Conservation (phyloP, 2,888 invertebrate genomes). For the Nomada ferruginata region DNA sequence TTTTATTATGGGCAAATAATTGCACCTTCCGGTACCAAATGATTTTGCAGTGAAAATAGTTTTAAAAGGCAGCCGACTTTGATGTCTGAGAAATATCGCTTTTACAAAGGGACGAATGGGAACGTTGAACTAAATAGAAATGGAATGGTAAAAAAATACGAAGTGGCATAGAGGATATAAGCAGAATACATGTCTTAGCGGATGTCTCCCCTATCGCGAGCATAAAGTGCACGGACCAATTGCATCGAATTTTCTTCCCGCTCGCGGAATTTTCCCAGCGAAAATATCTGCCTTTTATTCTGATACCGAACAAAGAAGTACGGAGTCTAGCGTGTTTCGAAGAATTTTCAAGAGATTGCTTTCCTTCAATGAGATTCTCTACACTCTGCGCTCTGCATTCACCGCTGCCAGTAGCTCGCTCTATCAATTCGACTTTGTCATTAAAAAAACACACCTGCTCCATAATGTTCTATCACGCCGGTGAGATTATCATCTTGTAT, state of each 20-base stretch:
- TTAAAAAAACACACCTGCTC: neutral
- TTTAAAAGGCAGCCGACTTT: too few species aligned
- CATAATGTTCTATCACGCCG: neutral
- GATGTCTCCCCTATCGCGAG: neutral
- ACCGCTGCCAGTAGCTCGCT: too few species aligned
- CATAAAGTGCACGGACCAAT: neutral
- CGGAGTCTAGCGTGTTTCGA: neutral
- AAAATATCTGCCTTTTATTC: slow-evolving; percentile 3
- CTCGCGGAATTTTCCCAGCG: neutral
- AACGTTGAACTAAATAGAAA: too few species aligned
- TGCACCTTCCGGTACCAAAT: neutral
- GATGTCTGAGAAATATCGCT: too few species aligned
- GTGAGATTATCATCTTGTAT: too few species aligned
- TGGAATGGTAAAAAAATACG: neutral
- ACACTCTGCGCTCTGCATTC: too few species aligned
- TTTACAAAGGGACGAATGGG: too few species aligned
- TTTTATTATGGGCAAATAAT: neutral
- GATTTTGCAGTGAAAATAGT: neutral
- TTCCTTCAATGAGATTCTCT: neutral
- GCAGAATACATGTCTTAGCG: neutral
- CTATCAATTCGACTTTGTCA: neutral
- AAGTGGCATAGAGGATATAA: neutral
- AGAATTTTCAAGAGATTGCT: slow-evolving; percentile 22
- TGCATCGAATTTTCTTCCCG: neutral
- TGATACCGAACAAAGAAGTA: neutral